These are phyloP conservation scores for Champsocephalus gunnari DNA, from an alignment of 2,797 vertebrate species.

Conservation along the genomic window DNA sequence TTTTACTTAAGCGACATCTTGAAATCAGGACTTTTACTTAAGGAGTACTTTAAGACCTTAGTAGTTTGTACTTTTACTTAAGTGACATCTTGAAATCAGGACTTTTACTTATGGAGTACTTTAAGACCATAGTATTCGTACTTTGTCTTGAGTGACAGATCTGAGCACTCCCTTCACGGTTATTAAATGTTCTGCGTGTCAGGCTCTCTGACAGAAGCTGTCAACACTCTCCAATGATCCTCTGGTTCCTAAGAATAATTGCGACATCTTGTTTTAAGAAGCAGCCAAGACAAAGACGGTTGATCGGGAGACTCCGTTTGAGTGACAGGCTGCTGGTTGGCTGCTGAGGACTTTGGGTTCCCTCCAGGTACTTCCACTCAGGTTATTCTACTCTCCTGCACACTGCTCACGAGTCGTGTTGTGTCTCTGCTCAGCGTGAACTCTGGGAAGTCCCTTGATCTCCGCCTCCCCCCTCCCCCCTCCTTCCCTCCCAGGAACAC, in stretches of 20 bases:
- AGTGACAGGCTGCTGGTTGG: neutral
- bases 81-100: too few relatives aligned
- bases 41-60: too few relatives aligned
- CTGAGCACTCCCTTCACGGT: too few relatives aligned
- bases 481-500: constrained; percentile 63
- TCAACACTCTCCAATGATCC: constrained; percentile 58
- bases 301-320: constrained; percentile 24
- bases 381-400: constrained; percentile 63
- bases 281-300: neutral
- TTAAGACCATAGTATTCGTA: too few relatives aligned
- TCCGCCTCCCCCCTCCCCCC: constrained; percentile 60
- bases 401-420: constrained; percentile 31
- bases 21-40: too few relatives aligned
- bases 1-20: too few relatives aligned
- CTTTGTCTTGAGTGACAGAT: too few relatives aligned
- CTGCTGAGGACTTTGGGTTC: constrained; percentile 51
- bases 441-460: constrained; percentile 87
- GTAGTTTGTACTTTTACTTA: too few relatives aligned
- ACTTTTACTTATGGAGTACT: too few relatives aligned
- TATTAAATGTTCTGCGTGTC: too few relatives aligned
- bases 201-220: constrained; percentile 40
- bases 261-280: constrained; percentile 1
- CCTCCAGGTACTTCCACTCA: constrained; percentile 81
- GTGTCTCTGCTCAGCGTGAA: constrained; percentile 72
- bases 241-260: constrained; percentile 33